Evolutionary conservation across 1,140 invertebrate species (phyloP).

Genomic region (Hermetia illucens): DNA sequence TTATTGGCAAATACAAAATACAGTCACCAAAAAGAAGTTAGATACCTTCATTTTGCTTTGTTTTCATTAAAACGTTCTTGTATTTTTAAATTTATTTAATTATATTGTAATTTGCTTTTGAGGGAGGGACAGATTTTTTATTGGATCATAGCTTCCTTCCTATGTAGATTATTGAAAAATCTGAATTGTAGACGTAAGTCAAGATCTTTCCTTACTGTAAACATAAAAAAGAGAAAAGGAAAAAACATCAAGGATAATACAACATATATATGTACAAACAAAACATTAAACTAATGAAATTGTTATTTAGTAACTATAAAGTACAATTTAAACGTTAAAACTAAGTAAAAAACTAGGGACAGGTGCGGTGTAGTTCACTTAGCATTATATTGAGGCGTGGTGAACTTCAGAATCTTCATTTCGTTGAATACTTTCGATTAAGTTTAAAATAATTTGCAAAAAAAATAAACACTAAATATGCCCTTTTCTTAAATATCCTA

Average conservation of each 20-base stretch:
- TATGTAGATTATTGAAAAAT: constrained; percentile 83
- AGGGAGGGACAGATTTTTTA: no score
- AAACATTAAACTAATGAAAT: not conserved
- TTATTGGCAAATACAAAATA: no score
- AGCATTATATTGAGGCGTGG: no score
- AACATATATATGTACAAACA: not conserved
- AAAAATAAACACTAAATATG: no score
- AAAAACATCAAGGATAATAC: constrained; percentile 7
- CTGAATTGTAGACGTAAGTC: constrained; percentile 80
- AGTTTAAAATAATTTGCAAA: no score
- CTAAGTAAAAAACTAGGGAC: not conserved
- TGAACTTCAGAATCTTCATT: no score
- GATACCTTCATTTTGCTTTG: constrained; percentile 1
- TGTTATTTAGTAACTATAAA: not conserved
- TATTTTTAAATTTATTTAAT: constrained; percentile 9
- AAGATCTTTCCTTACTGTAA: constrained; percentile 85
- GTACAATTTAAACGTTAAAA: not conserved
- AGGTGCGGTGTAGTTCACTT: not conserved
- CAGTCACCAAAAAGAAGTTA: constrained; percentile 1
- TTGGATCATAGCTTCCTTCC: constrained; percentile 73
- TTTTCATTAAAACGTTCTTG: constrained; percentile 4
- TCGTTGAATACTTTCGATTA: no score
- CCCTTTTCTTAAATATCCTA: no score
- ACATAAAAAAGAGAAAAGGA: constrained; percentile 30
- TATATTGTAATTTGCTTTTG: constrained; percentile 10